Conservation (phyloP, 2,888 invertebrate species). For the Dryadula phaetusa region DNA sequence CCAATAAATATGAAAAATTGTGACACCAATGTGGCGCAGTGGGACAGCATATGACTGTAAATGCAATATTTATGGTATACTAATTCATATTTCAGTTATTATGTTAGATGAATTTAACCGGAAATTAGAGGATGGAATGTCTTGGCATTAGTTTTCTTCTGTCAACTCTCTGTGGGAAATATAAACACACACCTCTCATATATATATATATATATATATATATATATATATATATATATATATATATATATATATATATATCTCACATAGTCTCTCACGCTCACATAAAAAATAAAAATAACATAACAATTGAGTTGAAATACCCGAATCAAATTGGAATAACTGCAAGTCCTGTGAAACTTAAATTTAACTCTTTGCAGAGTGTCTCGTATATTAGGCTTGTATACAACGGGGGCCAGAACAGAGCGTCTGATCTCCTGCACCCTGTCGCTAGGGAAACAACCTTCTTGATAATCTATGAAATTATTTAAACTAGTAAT, state of each 20-base stretch:
- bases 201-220: too few relatives aligned
- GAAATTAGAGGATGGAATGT: too few relatives aligned
- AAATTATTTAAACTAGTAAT: slow-evolving; percentile 66
- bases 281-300: background rate
- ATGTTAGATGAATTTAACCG: too few relatives aligned
- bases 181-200: too few relatives aligned
- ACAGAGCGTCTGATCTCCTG: slow-evolving; percentile 66
- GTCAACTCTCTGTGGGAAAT: too few relatives aligned
- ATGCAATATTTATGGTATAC: too few relatives aligned
- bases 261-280: background rate
- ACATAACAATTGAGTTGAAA: background rate
- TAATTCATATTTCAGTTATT: too few relatives aligned
- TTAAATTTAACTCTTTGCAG: slow-evolving; percentile 65
- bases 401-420: slow-evolving; percentile 60
- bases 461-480: slow-evolving; percentile 58
- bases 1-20: too few relatives aligned
- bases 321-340: slow-evolving; percentile 53
- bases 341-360: slow-evolving; percentile 71
- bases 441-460: slow-evolving; percentile 64
- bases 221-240: too few relatives aligned
- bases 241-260: too few relatives aligned
- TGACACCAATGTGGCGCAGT: too few relatives aligned
- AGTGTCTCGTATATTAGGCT: slow-evolving; percentile 65
- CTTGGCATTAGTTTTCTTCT: too few relatives aligned
- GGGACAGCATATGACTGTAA: background rate